phyloP scores from a whole-genome alignment of 2,797 vertebrate species.

The Ambastaia sidthimunki region DNA sequence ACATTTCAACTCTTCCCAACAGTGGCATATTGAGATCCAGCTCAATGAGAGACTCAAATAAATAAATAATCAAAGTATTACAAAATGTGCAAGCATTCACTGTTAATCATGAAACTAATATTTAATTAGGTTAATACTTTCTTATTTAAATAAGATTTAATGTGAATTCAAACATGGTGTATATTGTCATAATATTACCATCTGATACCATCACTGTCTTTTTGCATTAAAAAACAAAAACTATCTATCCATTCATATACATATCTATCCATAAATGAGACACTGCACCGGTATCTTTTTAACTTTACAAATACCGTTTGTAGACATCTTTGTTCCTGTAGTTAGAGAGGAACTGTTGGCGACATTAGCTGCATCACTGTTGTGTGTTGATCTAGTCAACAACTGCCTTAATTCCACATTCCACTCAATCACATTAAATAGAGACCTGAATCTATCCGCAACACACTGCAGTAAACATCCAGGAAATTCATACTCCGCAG shows the following conservation, averaged over 20 bases:
- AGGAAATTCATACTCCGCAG: background rate
- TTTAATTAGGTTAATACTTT: too few relatives aligned
- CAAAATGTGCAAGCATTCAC: too few relatives aligned
- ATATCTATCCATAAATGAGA: background rate
- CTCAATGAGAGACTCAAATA: too few relatives aligned
- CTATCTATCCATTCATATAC: too few relatives aligned
- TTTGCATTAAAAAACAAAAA: too few relatives aligned
- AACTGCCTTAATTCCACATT: conserved; percentile 12
- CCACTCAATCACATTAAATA: conserved; percentile 6
- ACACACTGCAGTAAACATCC: background rate
- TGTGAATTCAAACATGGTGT: too few relatives aligned
- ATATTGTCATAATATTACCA: too few relatives aligned
- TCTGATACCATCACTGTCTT: too few relatives aligned
- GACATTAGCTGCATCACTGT: background rate
- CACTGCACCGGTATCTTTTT: background rate
- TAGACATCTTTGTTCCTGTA: background rate
- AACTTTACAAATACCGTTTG: background rate
- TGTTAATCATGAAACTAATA: too few relatives aligned
- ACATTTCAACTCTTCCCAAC: background rate
- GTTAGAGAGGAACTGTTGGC: background rate
- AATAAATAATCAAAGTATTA: too few relatives aligned
- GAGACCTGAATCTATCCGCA: background rate
- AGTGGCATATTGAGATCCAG: background rate
- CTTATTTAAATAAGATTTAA: too few relatives aligned
- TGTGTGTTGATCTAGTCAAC: conserved; percentile 10